Evolutionary conservation across 2,888 invertebrate species (phyloP).

Genomic region (Cheiracanthium punctorium): DNA sequence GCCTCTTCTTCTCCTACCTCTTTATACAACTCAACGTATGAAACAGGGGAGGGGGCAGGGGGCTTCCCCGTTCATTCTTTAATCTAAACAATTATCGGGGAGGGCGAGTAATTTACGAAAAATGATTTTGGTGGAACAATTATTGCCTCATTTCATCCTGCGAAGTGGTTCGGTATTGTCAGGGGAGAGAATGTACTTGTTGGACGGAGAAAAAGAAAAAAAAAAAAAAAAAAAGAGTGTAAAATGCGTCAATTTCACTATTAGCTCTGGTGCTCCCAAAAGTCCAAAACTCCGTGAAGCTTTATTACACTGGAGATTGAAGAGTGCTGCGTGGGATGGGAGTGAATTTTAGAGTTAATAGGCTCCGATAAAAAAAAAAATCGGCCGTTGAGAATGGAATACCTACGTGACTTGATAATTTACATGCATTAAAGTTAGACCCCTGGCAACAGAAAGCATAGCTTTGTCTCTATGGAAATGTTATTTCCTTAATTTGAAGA

Average conservation of each 20-base stretch:
- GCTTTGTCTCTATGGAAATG: no score
- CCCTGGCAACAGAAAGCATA: no score
- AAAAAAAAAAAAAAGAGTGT: no score
- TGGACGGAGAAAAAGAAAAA: not conserved
- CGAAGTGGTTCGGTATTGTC: not conserved
- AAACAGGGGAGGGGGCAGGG: no score
- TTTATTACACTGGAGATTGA: not conserved
- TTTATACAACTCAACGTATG: not conserved
- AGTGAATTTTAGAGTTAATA: not conserved
- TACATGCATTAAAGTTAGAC: no score
- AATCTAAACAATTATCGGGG: slow-evolving; percentile 48
- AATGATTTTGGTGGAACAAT: slow-evolving; percentile 57
- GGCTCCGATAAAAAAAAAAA: not conserved
- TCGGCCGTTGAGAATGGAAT: no score
- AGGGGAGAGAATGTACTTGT: not conserved
- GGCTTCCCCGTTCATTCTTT: slow-evolving; percentile 17
- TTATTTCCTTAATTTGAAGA: no score
- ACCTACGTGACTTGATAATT: no score
- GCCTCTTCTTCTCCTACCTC: not conserved
- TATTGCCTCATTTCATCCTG: slow-evolving; percentile 41
- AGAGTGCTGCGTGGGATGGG: not conserved
- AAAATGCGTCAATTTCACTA: not conserved
- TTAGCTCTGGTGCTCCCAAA: not conserved
- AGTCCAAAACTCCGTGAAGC: not conserved
- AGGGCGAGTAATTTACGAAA: slow-evolving; percentile 40